Base-by-base conservation (phyloP, 1,140 invertebrate genomes). In the Dreissena rostriformis region DNA sequence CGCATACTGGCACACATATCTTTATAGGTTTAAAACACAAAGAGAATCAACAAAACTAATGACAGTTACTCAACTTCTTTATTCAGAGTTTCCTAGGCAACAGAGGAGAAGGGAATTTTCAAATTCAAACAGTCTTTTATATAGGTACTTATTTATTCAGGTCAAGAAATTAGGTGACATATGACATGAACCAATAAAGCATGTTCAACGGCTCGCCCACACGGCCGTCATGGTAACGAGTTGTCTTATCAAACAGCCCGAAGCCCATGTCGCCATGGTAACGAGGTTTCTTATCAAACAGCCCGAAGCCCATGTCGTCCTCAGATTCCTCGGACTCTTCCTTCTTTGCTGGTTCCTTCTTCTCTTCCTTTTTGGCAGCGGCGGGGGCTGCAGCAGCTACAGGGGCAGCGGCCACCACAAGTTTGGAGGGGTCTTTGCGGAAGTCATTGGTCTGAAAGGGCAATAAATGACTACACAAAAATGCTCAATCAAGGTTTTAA, bases 371-470 rank as follows among this genome's bases (percentile, higher is more conserved):
- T 65, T 95, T 94, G 29, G 94, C 93, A 74, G 94, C 94, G 5
- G 94, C 94, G 7, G 95, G 94, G 52, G 95, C 95, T 73, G 96
- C 94, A 78, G 95, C 94, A 63, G 95, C 95, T 65, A 96, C 94
- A 79, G 95, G 95, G 53, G 95, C 92, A 53, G 94, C 92, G n/a
- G 95, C 95, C 29, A 87, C 88, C 79, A 96, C 97, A 92, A 99
- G 99, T 94, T 99, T 99, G 92, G 96, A 97, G 73, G 98, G 98
- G 95, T 99, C 98, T 96, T 97, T 91, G 26, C 95, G 93, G 88
- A 91, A 94, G 71, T 94, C 94, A 86, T 95, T 94, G 55, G 93
- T n/a, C n/a, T n/a, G n/a, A n/a, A n/a, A n/a, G n/a, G n/a, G n/a
- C n/a, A n/a, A n/a, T n/a, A n/a, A n/a, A n/a, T n/a, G n/a, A n/a